Evolutionary conservation across 2,113 vertebrate genomes (phyloP), one percentile per base, ranked within the genome.

Genomic region (Phyllostomus discolor): DNA sequence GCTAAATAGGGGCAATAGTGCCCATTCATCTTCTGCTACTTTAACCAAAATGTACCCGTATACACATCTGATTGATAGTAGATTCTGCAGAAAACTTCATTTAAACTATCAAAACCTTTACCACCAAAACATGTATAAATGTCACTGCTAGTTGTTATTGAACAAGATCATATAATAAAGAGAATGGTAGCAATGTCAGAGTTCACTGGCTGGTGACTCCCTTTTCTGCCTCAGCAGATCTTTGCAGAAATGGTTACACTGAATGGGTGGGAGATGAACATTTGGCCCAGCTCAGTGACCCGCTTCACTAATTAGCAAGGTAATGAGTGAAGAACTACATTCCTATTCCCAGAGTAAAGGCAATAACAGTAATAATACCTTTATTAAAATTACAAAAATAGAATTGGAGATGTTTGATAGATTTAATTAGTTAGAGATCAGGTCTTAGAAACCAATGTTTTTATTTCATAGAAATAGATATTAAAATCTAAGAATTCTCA

Each of bases 341-440:
- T 84, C 19, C 78, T 54, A 28, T 9, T 81, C 24, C 35, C 50
- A 84, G 15, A 87, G 5, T 84, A 95, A 84, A 66, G 73, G 11
- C 10, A 94, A 62, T 62, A 87, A 43, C 24, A 92, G 73, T 33
- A 33, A 46, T 28, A 12, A 73, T 31, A 24, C 3, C 4, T 83
- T 85, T 69, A 52, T 67, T 95, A 28, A 94, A 94, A 89, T 4
- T 5, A 91, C 2, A 75, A 62, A 93, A 86, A 59, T 87, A 52
- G 22, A 87, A 73, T 33, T 70, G 22, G 38, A n/a, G 24, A 75
- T 67, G 48, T 83, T 91, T 83, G 16, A 86, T 19, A 46, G 48
- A 83, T 48, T 90, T 54, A 14, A 87, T 79, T 43, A 92, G 38
- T 57, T 76, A 75, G 54, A 31, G 83, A 80, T 76, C 10, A 78